Conservation (phyloP, 2,113 vertebrate genomes). For the Colistium nudipinnis region DNA sequence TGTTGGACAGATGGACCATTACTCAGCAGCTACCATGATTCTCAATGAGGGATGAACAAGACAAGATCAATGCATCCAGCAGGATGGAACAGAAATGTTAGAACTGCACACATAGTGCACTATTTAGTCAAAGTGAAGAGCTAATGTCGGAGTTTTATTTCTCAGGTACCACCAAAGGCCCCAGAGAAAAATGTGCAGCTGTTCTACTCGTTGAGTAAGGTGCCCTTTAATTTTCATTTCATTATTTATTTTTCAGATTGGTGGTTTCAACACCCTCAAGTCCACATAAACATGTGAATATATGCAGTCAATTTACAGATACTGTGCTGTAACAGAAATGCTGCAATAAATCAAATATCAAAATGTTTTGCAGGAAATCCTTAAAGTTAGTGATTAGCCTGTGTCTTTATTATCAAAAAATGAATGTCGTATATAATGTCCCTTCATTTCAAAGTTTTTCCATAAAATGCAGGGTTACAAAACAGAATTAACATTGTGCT, state of each 20-base stretch:
- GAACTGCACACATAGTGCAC: slow-evolving; percentile 4
- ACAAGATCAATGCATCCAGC: slow-evolving; percentile 60
- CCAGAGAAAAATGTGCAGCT: too few relatives aligned
- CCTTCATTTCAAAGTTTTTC: background rate
- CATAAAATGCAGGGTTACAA: background rate
- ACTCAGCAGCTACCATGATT: slow-evolving; percentile 63
- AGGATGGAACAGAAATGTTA: slow-evolving; percentile 26
- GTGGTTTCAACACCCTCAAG: too few relatives aligned
- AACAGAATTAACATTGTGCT: background rate
- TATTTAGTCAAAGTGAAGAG: slow-evolving; percentile 3
- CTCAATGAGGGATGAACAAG: slow-evolving; percentile 42
- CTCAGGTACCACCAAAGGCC: background rate
- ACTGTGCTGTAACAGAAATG: background rate
- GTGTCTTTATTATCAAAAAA: background rate
- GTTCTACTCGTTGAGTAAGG: too few relatives aligned
- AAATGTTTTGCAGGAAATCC: background rate
- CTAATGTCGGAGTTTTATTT: background rate
- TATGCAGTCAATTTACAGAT: background rate
- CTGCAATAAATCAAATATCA: background rate
- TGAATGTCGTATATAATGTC: background rate
- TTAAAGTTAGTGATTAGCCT: background rate
- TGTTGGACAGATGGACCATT: slow-evolving; percentile 66
- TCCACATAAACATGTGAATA: too few relatives aligned
- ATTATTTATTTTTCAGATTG: too few relatives aligned
- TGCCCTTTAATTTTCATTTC: too few relatives aligned